These are phyloP conservation scores for Diplazon laetatorius DNA, from an alignment of 2,888 invertebrate species.

Conservation along the genomic window DNA sequence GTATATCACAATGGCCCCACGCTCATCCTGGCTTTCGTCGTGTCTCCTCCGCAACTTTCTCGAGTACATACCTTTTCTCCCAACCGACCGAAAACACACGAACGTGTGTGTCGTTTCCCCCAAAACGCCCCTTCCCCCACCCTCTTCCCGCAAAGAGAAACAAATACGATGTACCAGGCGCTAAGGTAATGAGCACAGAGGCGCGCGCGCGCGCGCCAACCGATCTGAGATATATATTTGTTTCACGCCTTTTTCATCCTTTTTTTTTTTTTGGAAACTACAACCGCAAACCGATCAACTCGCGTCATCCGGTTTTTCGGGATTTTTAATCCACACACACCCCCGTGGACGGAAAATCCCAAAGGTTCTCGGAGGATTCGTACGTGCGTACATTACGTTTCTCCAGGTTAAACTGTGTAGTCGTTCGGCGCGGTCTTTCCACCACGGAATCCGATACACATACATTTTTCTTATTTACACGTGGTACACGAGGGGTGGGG, in stretches of 20 bases:
- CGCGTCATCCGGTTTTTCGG: neutral
- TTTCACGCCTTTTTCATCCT: slow-evolving; percentile 1
- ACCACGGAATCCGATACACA: slow-evolving; percentile 18
- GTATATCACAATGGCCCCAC: neutral
- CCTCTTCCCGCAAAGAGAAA: too few relatives aligned
- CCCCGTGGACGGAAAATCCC: slow-evolving; percentile 46
- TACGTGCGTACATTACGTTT: slow-evolving; percentile 50
- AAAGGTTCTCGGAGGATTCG: slow-evolving; percentile 15
- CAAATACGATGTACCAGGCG: slow-evolving; percentile 1
- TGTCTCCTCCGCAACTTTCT: neutral
- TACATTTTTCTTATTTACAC: slow-evolving; percentile 32
- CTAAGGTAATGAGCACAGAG: neutral
- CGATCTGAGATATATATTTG: slow-evolving; percentile 34
- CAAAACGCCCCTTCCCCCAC: too few relatives aligned
- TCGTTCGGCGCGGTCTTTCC: slow-evolving; percentile 3
- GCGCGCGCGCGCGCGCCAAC: neutral
- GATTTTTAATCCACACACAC: slow-evolving; percentile 37
- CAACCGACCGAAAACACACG: neutral
- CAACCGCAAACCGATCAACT: slow-evolving; percentile 14
- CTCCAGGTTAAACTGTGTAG: slow-evolving; percentile 20
- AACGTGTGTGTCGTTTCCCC: too few relatives aligned
- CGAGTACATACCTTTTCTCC: too few relatives aligned
- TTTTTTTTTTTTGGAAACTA: neutral
- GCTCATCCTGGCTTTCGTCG: neutral
- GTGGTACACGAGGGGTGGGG: too few relatives aligned